Percentiles rank a stretch among this genome's conserved stretches.
These are phyloP conservation scores for Lucilia cuprina DNA, from an alignment of 1,140 invertebrate genomes.

Conservation along the genomic window DNA sequence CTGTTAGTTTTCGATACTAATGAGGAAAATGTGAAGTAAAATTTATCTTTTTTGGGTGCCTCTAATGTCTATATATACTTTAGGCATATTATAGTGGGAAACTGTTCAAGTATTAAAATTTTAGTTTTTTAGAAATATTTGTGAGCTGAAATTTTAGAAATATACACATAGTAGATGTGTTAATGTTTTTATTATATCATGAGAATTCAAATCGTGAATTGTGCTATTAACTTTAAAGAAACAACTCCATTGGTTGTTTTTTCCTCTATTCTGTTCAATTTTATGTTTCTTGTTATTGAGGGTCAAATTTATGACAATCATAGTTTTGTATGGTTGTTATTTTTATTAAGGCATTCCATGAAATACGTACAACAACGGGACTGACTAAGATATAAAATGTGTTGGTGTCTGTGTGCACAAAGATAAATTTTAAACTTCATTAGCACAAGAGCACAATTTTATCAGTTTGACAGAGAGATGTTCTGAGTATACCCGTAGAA, in stretches of 20 bases:
- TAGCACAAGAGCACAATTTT: not conserved
- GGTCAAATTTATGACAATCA: not conserved
- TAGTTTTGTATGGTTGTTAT: not conserved
- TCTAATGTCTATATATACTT: too few species aligned
- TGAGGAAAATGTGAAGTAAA: too few species aligned
- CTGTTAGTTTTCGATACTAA: too few species aligned
- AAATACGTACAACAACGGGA: not conserved
- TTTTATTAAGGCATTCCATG: not conserved
- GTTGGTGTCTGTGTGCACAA: too few species aligned
- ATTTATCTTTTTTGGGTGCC: too few species aligned
- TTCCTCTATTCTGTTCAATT: not conserved
- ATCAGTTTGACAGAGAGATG: not conserved
- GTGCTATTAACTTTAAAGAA: not conserved
- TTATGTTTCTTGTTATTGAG: not conserved
- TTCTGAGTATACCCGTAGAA: not conserved
- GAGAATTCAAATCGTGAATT: not conserved
- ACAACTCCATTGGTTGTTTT: not conserved
- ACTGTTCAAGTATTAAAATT: too few species aligned
- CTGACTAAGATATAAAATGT: not conserved
- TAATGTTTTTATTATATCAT: not conserved
- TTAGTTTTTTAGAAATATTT: too few species aligned
- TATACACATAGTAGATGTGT: too few species aligned
- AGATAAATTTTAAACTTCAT: slow-evolving; percentile 12
- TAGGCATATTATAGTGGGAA: too few species aligned
- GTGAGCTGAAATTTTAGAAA: too few species aligned